Evolutionary conservation across 2,113 vertebrate genomes (phyloP).

Genomic region (Grantiella picta): DNA sequence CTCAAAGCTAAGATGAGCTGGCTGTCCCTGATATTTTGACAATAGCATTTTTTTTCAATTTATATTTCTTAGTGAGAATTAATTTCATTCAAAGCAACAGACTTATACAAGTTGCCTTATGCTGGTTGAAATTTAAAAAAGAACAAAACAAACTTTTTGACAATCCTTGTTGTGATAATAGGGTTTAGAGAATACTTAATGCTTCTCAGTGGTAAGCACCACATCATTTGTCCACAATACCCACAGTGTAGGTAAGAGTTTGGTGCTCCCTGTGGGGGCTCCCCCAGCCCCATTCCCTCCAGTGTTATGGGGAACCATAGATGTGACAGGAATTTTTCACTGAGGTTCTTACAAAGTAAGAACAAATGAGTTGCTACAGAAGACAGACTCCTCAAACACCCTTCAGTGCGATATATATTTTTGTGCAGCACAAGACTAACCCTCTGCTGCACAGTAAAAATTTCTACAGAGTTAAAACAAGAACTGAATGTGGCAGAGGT

Average conservation of each 20-base stretch:
- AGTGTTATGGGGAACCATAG: neutral
- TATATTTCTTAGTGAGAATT: neutral
- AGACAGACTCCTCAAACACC: neutral
- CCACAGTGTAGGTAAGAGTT: neutral
- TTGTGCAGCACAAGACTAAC: neutral
- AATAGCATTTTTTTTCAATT: neutral
- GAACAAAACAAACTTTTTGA: neutral
- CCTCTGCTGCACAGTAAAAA: accelerated
- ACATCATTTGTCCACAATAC: neutral
- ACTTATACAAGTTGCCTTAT: neutral
- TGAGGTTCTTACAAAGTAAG: accelerated
- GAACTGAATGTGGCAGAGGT: accelerated
- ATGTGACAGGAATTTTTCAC: neutral
- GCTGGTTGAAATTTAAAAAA: neutral
- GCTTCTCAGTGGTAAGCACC: neutral
- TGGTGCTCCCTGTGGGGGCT: neutral
- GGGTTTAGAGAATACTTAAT: neutral
- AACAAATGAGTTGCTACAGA: neutral
- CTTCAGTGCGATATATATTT: neutral
- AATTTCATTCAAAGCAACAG: neutral
- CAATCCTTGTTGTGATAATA: neutral
- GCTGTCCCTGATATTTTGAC: neutral
- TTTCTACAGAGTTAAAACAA: neutral
- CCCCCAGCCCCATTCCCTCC: neutral
- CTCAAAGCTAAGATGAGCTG: neutral